Conservation (phyloP, 2,888 invertebrate genomes). For the Epirrhoe alternata region DNA sequence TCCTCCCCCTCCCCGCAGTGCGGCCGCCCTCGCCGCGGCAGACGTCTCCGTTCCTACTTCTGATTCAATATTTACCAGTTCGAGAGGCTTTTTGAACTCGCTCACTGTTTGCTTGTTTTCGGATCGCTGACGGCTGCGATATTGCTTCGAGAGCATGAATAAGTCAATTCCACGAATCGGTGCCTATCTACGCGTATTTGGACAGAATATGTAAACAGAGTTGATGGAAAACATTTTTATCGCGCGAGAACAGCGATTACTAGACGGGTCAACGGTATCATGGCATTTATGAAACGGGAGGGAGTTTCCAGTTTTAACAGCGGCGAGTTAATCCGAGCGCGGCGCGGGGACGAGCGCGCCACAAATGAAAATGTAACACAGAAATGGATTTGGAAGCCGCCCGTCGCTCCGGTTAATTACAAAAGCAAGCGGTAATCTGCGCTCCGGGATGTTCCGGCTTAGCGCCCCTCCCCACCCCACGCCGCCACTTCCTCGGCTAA, state of each 20-base stretch:
- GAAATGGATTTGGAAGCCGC: slow-evolving; percentile 86
- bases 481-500: slow-evolving; percentile 82
- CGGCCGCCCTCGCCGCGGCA: slow-evolving; percentile 57
- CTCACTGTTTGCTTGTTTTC: slow-evolving; percentile 83
- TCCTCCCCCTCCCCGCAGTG: slow-evolving; percentile 41
- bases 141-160: slow-evolving; percentile 82
- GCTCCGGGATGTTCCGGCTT: slow-evolving; percentile 85
- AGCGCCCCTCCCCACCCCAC: slow-evolving; percentile 74
- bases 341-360: slow-evolving; percentile 72
- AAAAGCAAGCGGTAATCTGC: slow-evolving; percentile 86
- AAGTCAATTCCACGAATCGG: slow-evolving; percentile 76
- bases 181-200: slow-evolving; percentile 69
- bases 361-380: slow-evolving; percentile 85
- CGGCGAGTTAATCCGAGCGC: slow-evolving; percentile 69
- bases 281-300: slow-evolving; percentile 60
- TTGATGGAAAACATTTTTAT: slow-evolving; percentile 55
- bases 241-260: slow-evolving; percentile 40
- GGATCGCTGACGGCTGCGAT: slow-evolving; percentile 83
- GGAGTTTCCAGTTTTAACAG: slow-evolving; percentile 67
- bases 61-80: slow-evolving; percentile 85
- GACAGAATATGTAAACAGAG: slow-evolving; percentile 67
- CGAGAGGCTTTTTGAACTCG: slow-evolving; percentile 82
- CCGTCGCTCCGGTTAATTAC: slow-evolving; percentile 86
- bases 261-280: slow-evolving; percentile 43
- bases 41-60: slow-evolving; percentile 83